Evolutionary conservation across 2,888 invertebrate genomes (phyloP).

Genomic region (Drosophila nr. medialis): DNA sequence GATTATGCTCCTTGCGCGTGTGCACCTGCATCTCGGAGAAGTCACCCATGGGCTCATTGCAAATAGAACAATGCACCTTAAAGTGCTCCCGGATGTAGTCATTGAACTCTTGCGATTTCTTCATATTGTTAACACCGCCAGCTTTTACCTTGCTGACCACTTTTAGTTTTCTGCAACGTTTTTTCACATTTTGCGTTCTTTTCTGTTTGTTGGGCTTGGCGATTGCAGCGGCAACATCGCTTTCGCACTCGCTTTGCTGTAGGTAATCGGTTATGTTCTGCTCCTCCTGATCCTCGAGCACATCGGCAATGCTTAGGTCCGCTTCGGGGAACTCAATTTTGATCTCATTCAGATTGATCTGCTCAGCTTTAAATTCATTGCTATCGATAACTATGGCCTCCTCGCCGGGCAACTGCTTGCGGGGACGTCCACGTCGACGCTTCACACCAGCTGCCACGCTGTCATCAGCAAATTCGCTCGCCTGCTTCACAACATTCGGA

Average conservation of each 20-base stretch:
- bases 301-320: slow-evolving; percentile 61
- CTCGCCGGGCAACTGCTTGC: slow-evolving; percentile 38
- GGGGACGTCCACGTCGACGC: slow-evolving; percentile 67
- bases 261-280: slow-evolving; percentile 43
- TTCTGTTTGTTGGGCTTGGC: slow-evolving; percentile 12
- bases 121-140: slow-evolving; percentile 36
- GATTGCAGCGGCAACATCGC: slow-evolving; percentile 9
- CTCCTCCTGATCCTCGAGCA: slow-evolving; percentile 62
- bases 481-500: slow-evolving; percentile 35
- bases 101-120: slow-evolving; percentile 74
- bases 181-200: slow-evolving; percentile 20
- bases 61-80: slow-evolving; percentile 81
- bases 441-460: slow-evolving; percentile 63
- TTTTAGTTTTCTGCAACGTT: slow-evolving; percentile 28
- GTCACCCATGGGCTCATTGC: slow-evolving; percentile 64
- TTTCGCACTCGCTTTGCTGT: slow-evolving; percentile 27
- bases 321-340: slow-evolving; percentile 68
- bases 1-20: slow-evolving; percentile 72
- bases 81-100: slow-evolving; percentile 75
- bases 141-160: slow-evolving; percentile 12
- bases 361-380: slow-evolving; percentile 59
- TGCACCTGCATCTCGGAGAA: slow-evolving; percentile 74
- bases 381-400: slow-evolving; percentile 33
- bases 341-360: slow-evolving; percentile 62
- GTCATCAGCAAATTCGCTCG: slow-evolving; percentile 22